phyloP scores from a whole-genome alignment of 2,888 invertebrate species.

The Cistogaster globosa region DNA sequence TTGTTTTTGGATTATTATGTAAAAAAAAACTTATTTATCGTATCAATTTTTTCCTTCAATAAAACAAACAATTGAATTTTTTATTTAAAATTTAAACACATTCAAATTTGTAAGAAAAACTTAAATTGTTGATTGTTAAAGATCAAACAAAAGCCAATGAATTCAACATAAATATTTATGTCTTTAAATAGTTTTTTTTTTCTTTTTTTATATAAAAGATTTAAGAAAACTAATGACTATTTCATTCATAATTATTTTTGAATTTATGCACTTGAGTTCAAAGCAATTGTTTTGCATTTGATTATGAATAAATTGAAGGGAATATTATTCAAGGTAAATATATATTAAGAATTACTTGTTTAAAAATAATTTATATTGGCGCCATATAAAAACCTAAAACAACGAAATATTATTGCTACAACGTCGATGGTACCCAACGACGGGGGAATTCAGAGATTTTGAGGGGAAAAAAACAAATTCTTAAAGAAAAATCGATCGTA shows the following conservation, averaged over 20 bases:
- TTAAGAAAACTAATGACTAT: background rate
- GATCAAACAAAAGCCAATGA: slow-evolving; percentile 52
- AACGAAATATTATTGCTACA: background rate
- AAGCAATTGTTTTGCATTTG: slow-evolving; percentile 69
- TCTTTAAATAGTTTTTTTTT: background rate
- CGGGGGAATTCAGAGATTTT: no score
- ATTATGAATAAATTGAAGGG: background rate
- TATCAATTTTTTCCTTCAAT: slow-evolving; percentile 13
- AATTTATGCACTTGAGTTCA: slow-evolving; percentile 74
- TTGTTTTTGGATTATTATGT: slow-evolving; percentile 52
- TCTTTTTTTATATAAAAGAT: no score
- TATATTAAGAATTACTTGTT: slow-evolving; percentile 79
- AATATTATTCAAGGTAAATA: slow-evolving; percentile 67
- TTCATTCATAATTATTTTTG: slow-evolving; percentile 48
- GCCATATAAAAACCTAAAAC: slow-evolving; percentile 74
- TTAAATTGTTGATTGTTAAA: slow-evolving; percentile 29
- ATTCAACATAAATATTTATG: no score
- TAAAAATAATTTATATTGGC: slow-evolving; percentile 74
- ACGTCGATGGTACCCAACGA: no score
- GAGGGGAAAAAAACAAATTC: no score
- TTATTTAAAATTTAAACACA: slow-evolving; percentile 2
- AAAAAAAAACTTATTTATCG: slow-evolving; percentile 13
- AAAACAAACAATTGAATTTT: slow-evolving; percentile 41
- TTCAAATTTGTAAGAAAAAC: background rate
- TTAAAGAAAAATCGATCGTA: no score